Evolutionary conservation across 2,113 vertebrate species (phyloP).

Genomic region (Gymnogyps californianus): DNA sequence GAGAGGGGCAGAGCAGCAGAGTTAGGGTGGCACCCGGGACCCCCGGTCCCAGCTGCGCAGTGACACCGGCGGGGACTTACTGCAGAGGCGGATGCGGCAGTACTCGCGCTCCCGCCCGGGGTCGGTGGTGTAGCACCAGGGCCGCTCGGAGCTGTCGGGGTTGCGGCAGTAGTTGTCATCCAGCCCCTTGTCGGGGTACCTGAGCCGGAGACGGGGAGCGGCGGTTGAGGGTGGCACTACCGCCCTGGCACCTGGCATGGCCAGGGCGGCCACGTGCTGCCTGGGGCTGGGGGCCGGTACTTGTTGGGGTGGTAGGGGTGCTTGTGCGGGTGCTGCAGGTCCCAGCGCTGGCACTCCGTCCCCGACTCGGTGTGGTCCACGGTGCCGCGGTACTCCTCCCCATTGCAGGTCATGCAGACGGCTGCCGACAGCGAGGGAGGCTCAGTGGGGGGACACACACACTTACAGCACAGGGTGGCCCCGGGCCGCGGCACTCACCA

Average conservation of each 20-base stretch:
- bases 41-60: fast-evolving
- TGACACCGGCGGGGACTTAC: constrained; percentile 63
- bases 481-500: constrained; percentile 47
- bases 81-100: constrained; percentile 85
- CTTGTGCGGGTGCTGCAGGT: constrained; percentile 89
- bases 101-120: constrained; percentile 78
- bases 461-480: fast-evolving
- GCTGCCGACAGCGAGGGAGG: constrained; percentile 62
- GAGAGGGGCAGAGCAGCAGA: background rate
- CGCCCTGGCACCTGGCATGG: fast-evolving
- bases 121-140: constrained; percentile 95
- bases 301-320: constrained; percentile 91
- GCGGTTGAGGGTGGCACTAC: background rate
- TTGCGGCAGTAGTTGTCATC: constrained; percentile 98
- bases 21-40: background rate
- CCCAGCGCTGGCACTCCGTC: constrained; percentile 94
- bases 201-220: constrained; percentile 11
- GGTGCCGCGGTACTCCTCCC: constrained; percentile 89
- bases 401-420: constrained; percentile 88
- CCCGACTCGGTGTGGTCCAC: constrained; percentile 86
- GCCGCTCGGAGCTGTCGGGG: constrained; percentile 88
- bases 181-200: constrained; percentile 90
- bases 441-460: background rate
- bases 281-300: constrained; percentile 48
- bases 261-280: fast-evolving